phyloP scores from a whole-genome alignment of 2,113 vertebrate species.

The Alectura lathami region DNA sequence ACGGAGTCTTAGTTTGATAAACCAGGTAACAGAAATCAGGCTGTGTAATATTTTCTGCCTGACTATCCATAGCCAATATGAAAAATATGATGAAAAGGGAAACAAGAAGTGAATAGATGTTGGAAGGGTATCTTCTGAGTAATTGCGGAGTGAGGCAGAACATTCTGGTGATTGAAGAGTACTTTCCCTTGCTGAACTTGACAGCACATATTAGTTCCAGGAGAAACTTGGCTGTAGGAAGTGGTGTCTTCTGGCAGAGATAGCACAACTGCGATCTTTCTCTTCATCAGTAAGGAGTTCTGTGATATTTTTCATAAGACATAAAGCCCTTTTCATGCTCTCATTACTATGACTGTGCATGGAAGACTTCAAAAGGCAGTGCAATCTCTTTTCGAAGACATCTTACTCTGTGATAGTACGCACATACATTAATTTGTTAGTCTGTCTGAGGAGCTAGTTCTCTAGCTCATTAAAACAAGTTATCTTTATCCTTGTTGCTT shows the following conservation, averaged over 20 bases:
- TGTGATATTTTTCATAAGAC: not conserved
- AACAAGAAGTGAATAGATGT: not conserved
- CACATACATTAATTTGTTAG: not conserved
- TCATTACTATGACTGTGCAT: not conserved
- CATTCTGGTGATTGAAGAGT: conserved; percentile 49
- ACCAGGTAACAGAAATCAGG: conserved; percentile 1
- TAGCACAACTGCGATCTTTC: not conserved
- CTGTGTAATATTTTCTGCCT: not conserved
- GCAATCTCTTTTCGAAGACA: not conserved
- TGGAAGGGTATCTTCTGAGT: conserved; percentile 44
- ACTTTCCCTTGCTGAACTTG: conserved; percentile 14
- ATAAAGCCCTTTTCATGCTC: not conserved
- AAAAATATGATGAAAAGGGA: conserved; percentile 6
- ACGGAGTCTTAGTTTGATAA: not conserved
- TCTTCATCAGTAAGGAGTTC: not conserved
- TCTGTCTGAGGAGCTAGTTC: not conserved
- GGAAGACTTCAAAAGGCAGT: not conserved
- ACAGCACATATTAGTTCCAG: not conserved
- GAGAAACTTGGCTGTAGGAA: not conserved
- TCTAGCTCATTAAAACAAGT: not conserved
- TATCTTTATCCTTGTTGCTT: not conserved
- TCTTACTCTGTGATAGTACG: not conserved
- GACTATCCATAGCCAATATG: not conserved
- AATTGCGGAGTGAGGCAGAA: not conserved
- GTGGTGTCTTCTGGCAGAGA: not conserved